Base-by-base conservation (phyloP, 1,140 invertebrate genomes). In the Zaprionus africanus region DNA sequence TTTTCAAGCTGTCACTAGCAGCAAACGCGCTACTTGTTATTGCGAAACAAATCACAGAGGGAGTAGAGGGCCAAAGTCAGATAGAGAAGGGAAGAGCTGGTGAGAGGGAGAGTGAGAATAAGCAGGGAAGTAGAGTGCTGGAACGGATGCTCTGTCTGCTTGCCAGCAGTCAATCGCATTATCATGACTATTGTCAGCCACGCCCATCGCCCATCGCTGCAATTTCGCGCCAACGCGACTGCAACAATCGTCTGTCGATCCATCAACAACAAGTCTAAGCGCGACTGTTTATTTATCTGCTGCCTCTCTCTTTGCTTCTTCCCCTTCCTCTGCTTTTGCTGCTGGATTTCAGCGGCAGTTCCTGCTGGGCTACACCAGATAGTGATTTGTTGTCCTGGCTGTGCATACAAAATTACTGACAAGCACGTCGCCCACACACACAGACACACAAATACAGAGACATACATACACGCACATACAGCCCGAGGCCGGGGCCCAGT, bases 371-470 rank as follows among this genome's bases (percentile, higher is more conserved):
- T 58, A 61, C 31, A 54, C 43, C 54, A 69, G 67, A 65, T 69
- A 79, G 83, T 88, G 84, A 87, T 87, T 87, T 87, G 84, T 87
- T 87, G 84, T 87, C 75, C 80, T 87, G 73, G 82, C 81, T 88
- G 81, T 88, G 85, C 81, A 90, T 90, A 88, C 85, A 88, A 88
- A 90, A 90, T 88, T 84, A 87, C 85, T 75, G 80, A 88, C 80
- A 79, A 73, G 53, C 53, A 70, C 51, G 54, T 41, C 68, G 43
- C 19, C 59, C 63, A 70, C 72, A 60, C 79, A 58, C 49, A 41
- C 38, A 58, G 41, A 41, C 38, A 38, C 6, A 26, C 5, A 31
- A 2, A 31, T 60, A 70, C 72, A 63, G 72, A 53, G 36, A 49
- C 5, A 41, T 1, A 41, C 38, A 41, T 12, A 41, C 15, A 41